Conservation (phyloP, 2,113 vertebrate species). For the Dicaeum eximium region DNA sequence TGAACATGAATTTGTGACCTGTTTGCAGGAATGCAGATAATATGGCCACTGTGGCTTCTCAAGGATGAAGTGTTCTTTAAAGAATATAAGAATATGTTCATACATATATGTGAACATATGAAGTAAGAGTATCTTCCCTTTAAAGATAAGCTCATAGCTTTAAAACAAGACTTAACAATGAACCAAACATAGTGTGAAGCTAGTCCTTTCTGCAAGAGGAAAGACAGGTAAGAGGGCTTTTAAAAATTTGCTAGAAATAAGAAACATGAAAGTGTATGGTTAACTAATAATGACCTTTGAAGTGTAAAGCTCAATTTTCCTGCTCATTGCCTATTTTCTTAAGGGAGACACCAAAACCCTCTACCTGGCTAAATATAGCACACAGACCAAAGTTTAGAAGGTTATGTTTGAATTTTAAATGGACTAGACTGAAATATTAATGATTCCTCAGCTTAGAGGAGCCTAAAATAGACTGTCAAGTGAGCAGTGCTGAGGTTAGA, state of each 20-base stretch:
- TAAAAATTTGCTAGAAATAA: neutral
- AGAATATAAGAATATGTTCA: neutral
- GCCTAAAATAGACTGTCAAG: neutral
- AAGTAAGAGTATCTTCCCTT: neutral
- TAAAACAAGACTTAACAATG: neutral
- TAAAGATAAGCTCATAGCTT: neutral
- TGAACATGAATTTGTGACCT: neutral
- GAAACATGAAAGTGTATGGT: neutral
- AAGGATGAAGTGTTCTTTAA: neutral
- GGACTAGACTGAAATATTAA: slow-evolving; percentile 8
- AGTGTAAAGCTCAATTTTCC: neutral
- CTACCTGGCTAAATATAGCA: neutral
- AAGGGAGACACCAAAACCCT: neutral
- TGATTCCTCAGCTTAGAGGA: neutral
- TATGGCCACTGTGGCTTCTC: neutral
- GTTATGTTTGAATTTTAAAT: slow-evolving; percentile 21
- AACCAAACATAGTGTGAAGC: neutral
- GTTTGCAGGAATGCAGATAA: neutral
- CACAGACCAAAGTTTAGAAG: neutral
- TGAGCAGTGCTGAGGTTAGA: neutral
- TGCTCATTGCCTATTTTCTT: neutral
- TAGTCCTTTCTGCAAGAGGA: neutral
- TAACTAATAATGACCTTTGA: neutral
- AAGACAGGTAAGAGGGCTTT: neutral
- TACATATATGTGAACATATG: neutral